These are phyloP conservation scores for Hippocampus abdominalis DNA, from an alignment of 2,113 vertebrate species.

Conservation along the genomic window DNA sequence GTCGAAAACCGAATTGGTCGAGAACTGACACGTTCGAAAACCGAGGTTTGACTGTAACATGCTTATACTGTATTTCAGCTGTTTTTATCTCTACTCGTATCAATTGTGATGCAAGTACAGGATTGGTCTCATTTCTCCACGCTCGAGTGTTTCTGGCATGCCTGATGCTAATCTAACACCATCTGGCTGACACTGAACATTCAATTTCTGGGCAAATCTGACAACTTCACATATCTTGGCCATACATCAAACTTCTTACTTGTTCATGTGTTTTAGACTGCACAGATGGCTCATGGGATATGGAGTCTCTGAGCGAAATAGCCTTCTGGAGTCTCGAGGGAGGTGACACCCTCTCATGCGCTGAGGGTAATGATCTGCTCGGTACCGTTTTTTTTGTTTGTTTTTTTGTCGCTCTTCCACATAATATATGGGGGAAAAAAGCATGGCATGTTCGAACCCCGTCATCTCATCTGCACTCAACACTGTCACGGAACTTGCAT, in stretches of 20 bases:
- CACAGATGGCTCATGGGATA: slow-evolving; percentile 68
- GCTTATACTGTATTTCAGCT: not conserved
- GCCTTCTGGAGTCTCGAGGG: slow-evolving; percentile 78
- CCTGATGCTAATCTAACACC: not conserved
- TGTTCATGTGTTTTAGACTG: slow-evolving; percentile 67
- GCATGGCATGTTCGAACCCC: slow-evolving; percentile 53
- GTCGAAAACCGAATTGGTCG: too few relatives aligned
- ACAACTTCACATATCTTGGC: not conserved
- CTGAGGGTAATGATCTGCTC: slow-evolving; percentile 59
- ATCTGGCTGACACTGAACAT: not conserved
- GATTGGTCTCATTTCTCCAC: slow-evolving; percentile 2
- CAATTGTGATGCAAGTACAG: not conserved
- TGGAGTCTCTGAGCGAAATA: slow-evolving; percentile 74
- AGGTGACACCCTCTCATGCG: slow-evolving; percentile 68
- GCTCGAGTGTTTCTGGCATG: not conserved
- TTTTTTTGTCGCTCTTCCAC: slow-evolving; percentile 29
- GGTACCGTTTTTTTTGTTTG: slow-evolving; percentile 5
- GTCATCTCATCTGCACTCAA: slow-evolving; percentile 38
- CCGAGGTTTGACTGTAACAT: too few relatives aligned
- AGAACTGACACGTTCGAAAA: too few relatives aligned
- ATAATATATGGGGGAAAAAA: slow-evolving; percentile 32
- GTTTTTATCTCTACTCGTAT: not conserved
- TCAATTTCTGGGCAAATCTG: slow-evolving; percentile 2
- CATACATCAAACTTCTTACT: slow-evolving; percentile 23
- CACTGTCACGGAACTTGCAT: slow-evolving; percentile 23